Evolutionary conservation across 2,888 invertebrate species (phyloP).

Genomic region (Subacronicta megacephala): DNA sequence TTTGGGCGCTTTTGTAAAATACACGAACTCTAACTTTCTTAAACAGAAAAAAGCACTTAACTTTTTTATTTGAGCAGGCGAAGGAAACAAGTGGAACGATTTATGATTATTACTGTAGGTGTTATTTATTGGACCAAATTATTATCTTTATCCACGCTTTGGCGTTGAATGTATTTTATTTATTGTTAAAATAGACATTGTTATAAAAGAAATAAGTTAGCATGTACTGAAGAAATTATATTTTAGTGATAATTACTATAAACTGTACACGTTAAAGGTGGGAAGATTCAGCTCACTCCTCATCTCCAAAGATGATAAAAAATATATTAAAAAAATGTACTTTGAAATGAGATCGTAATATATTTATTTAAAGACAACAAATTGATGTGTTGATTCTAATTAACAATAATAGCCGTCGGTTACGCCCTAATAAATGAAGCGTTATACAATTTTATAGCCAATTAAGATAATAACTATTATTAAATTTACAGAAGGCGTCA

Average conservation of each 20-base stretch:
- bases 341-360: too few species aligned
- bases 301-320: too few species aligned
- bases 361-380: too few species aligned
- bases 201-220: slow-evolving; percentile 11
- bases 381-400: background rate
- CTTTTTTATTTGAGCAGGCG: slow-evolving; percentile 43
- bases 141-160: slow-evolving; percentile 43
- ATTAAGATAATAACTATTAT: slow-evolving; percentile 31
- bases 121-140: slow-evolving; percentile 53
- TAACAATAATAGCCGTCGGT: slow-evolving; percentile 1
- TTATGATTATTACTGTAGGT: slow-evolving; percentile 52
- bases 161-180: slow-evolving; percentile 43
- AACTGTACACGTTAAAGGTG: too few species aligned
- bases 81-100: slow-evolving; percentile 42
- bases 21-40: slow-evolving; percentile 50
- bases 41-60: slow-evolving; percentile 58
- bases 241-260: too few species aligned
- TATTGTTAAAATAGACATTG: slow-evolving; percentile 29
- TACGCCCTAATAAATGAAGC: slow-evolving; percentile 16
- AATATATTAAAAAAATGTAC: too few species aligned
- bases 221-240: too few species aligned
- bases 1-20: slow-evolving; percentile 40
- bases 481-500: slow-evolving; percentile 25
- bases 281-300: too few species aligned
- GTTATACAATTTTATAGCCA: slow-evolving; percentile 16